Percentiles rank a stretch among this genome's conserved stretches.
These are phyloP conservation scores for Thripadectes ignobilis DNA, from an alignment of 2,797 vertebrate genomes.

Conservation along the genomic window DNA sequence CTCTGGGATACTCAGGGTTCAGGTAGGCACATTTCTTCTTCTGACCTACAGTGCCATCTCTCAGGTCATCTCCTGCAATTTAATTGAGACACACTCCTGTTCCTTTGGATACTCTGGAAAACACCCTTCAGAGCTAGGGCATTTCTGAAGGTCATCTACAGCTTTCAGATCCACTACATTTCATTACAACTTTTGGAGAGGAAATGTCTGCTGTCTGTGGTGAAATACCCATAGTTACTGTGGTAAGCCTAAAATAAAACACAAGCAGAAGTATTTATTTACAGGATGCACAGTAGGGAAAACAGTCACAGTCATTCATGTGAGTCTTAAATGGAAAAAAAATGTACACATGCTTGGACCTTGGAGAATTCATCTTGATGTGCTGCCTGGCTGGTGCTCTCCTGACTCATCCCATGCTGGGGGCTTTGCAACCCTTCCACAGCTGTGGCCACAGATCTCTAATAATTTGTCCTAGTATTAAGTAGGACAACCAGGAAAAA, in stretches of 20 bases:
- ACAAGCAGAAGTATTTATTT: not conserved
- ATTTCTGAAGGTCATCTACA: not conserved
- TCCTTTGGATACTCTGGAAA: not conserved
- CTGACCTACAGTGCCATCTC: not conserved
- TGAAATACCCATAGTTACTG: not conserved
- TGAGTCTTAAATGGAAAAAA: not conserved
- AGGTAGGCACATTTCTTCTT: not conserved
- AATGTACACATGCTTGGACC: rapidly evolving
- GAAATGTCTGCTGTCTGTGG: not conserved
- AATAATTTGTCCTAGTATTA: not conserved
- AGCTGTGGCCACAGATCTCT: not conserved
- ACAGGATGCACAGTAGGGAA: not conserved
- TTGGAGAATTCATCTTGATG: not conserved
- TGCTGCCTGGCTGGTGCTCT: not conserved
- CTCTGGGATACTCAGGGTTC: not conserved
- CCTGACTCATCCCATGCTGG: not conserved
- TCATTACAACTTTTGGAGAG: not conserved
- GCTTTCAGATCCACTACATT: not conserved
- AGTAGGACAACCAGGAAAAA: not conserved
- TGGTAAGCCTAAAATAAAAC: not conserved
- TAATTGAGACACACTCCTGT: not conserved
- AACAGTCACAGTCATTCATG: not conserved
- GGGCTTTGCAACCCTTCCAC: not conserved
- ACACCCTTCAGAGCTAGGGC: not conserved
- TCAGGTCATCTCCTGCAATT: not conserved